A percentile compares a stretch with the other conserved stretches of the same genome.
These are phyloP conservation scores for Auanema sp. DNA, from an alignment of 2,888 invertebrate species.

Conservation along the genomic window DNA sequence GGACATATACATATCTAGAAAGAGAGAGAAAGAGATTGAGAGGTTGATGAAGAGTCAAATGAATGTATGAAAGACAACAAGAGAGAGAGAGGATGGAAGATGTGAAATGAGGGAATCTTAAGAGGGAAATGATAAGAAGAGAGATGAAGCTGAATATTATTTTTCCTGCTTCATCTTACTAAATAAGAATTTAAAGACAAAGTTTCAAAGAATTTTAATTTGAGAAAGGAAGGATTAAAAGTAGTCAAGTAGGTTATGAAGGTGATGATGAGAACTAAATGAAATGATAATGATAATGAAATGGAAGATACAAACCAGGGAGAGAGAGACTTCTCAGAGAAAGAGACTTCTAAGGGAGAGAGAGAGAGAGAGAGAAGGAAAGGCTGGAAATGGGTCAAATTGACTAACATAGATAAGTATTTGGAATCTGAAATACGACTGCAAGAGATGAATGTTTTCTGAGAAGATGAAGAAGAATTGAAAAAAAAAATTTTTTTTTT, in stretches of 20 bases:
- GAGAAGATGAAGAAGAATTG: slow-evolving; percentile 1
- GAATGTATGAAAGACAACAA: not conserved
- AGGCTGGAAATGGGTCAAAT: not conserved
- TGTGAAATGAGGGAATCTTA: not conserved
- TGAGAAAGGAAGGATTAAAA: not conserved
- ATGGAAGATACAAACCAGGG: not conserved
- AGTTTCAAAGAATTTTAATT: not conserved
- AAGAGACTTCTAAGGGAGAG: not conserved
- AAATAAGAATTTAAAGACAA: not conserved
- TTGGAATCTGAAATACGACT: not conserved
- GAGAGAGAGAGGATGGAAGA: slow-evolving; percentile 4
- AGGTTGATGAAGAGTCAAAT: slow-evolving; percentile 4
- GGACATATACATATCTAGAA: not conserved
- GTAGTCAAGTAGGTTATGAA: not conserved
- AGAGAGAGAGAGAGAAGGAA: slow-evolving; percentile 2
- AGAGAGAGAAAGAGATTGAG: slow-evolving; percentile 2
- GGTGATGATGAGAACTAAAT: not conserved
- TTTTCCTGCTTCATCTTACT: not conserved
- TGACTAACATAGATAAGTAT: not conserved
- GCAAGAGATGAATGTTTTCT: not conserved
- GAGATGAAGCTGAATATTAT: not conserved
- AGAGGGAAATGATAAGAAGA: not conserved
- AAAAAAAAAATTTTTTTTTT: not conserved
- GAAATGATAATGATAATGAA: slow-evolving; percentile 1
- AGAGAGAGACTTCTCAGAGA: slow-evolving; percentile 7